Evolutionary conservation across 2,888 invertebrate species (phyloP), one percentile per base, ranked within the genome.

Genomic region (Eristalis intricaria): DNA sequence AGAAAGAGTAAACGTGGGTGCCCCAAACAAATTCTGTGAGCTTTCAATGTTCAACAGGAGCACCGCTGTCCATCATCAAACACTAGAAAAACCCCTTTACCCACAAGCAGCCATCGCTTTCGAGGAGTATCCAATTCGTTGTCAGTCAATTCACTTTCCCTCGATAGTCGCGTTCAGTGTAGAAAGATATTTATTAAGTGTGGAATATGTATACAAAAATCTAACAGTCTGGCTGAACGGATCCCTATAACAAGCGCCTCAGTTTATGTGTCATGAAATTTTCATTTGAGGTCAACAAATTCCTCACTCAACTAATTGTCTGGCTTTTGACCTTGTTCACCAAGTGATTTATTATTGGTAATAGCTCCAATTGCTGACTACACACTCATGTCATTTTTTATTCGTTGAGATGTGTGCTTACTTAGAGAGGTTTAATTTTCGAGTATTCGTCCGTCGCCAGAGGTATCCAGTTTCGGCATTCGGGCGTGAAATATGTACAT

Each of bases 271-370:
- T 23, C 69, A 70, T 81, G 64, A 81, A 64, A 75, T 75, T 74
- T 75, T 81, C 40, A 75, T 75, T 40, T 58, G 40, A 58, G 81
- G 81, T 81, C 74, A 75, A 69, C 60, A 69, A 74, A 74, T 79
- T 66, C 23, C 64, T 22, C 40, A 60, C 58, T 19, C 22, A 76
- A 70, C 70, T 65, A 76, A 82, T 70, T 71, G 76, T 82, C 75
- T 82, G 76, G 32, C 43, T 43, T 58, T 43, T 61, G 65, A 82
- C 82, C 82, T 82, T 76, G 70, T 32, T 40, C 32, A 11, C 11
- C 5, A 43, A 38, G 69, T 70, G 43, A 70, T 65, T 70, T 76
- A 50, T 68, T n/a, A 76, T 76, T 43, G 19, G 29, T 29, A 65
- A 65, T 40, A 38, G 38, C 22, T 66, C 70, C 35, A 64, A 71